Conservation (phyloP, 2,888 invertebrate species). For the Papilio elwesi region DNA sequence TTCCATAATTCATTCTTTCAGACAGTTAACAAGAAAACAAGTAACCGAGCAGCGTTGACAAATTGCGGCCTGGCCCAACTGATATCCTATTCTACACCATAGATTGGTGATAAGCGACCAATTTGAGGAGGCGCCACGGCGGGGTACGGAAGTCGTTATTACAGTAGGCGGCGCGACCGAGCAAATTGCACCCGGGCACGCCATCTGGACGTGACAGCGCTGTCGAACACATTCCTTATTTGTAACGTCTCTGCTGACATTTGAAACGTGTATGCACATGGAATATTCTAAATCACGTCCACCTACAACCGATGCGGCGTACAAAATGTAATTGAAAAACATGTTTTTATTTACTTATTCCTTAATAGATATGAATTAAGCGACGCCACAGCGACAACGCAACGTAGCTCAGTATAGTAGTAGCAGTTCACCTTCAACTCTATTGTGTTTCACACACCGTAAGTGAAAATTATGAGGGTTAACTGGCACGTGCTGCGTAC, state of each 20-base stretch:
- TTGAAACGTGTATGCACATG: conserved; percentile 64
- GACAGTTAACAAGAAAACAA: conserved; percentile 63
- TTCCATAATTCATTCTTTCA: conserved; percentile 42
- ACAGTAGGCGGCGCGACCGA: conserved; percentile 81
- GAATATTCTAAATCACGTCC: conserved; percentile 56
- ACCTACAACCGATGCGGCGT: not conserved
- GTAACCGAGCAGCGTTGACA: conserved; percentile 71
- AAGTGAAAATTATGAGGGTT: too few species aligned
- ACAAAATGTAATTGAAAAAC: conserved; percentile 31
- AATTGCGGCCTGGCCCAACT: conserved; percentile 76
- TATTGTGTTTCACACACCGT: too few species aligned
- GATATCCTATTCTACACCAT: conserved; percentile 78
- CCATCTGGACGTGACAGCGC: conserved; percentile 82
- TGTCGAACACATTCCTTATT: conserved; percentile 82
- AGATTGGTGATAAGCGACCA: conserved; percentile 84
- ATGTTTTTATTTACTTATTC: not conserved
- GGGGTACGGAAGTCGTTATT: conserved; percentile 84
- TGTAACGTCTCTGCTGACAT: conserved; percentile 78
- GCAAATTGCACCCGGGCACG: conserved; percentile 81
- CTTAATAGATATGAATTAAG: not conserved
- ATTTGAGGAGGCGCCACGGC: conserved; percentile 83
- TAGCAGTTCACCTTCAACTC: too few species aligned
- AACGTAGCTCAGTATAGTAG: not conserved
- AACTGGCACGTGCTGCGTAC: too few species aligned
- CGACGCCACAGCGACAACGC: not conserved